phyloP scores from a whole-genome alignment of 2,797 vertebrate species.

The Podarcis lilfordi region DNA sequence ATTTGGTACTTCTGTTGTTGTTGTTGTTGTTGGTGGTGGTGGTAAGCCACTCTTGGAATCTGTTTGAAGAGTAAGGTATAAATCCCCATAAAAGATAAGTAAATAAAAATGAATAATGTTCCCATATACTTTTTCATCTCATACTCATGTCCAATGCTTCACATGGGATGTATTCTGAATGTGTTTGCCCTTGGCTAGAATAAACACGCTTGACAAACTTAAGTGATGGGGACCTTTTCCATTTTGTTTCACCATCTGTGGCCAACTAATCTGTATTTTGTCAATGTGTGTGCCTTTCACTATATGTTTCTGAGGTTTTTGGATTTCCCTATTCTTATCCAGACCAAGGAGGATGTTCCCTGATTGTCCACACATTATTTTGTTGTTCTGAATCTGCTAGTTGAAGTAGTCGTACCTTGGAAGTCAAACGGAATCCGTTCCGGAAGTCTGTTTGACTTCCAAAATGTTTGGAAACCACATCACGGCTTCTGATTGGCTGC shows the following conservation, averaged over 20 bases:
- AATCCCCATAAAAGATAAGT: neutral
- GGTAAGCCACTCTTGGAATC: too few relatives aligned
- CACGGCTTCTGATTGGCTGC: too few relatives aligned
- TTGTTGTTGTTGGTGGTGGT: too few relatives aligned
- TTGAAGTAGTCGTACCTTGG: too few relatives aligned
- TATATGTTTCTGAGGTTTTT: neutral
- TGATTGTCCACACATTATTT: neutral
- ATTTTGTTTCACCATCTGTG: neutral
- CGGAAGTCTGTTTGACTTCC: too few relatives aligned
- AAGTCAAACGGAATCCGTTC: too few relatives aligned
- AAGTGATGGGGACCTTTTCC: neutral
- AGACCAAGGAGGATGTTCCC: neutral
- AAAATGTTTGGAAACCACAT: too few relatives aligned
- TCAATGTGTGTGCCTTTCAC: neutral
- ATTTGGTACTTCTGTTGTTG: too few relatives aligned
- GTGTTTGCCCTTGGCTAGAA: neutral
- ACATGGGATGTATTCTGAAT: neutral
- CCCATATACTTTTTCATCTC: neutral
- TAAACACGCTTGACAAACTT: neutral
- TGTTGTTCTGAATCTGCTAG: neutral
- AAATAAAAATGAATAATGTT: neutral
- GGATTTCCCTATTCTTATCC: neutral
- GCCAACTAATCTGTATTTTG: neutral
- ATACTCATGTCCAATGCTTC: neutral
- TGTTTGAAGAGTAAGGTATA: neutral